A percentile compares a stretch with the other conserved stretches of the same genome.
Evolutionary conservation across 2,113 vertebrate species (phyloP).

Genomic region (Clarias batrachus): DNA sequence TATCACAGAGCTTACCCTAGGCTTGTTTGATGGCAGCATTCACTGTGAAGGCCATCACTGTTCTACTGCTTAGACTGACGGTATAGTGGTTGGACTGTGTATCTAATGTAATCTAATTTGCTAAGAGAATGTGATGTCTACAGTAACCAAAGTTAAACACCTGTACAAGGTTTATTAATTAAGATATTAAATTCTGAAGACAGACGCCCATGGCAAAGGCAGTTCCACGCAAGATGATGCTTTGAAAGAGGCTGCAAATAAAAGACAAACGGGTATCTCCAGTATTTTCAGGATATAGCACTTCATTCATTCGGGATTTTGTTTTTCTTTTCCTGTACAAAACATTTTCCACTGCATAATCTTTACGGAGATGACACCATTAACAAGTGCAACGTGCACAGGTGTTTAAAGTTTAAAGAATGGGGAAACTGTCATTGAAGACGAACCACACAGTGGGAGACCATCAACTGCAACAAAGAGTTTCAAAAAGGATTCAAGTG

Average conservation of each 20-base stretch:
- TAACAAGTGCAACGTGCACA: too few species aligned
- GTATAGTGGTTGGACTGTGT: neutral
- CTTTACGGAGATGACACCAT: too few species aligned
- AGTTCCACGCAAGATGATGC: neutral
- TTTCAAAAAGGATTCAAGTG: too few species aligned
- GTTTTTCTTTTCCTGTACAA: neutral
- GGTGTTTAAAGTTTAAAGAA: too few species aligned
- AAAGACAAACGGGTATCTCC: slow-evolving; percentile 11
- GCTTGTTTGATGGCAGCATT: neutral
- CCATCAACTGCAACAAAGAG: too few species aligned
- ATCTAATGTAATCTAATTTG: neutral
- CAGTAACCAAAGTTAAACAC: neutral
- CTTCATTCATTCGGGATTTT: neutral
- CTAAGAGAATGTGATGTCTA: neutral
- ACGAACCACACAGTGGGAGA: too few species aligned
- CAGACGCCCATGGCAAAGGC: neutral
- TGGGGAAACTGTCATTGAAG: too few species aligned
- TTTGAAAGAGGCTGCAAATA: neutral
- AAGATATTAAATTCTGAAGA: neutral
- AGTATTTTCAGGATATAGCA: neutral
- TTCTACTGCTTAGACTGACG: neutral
- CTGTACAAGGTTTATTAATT: neutral
- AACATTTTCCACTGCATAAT: neutral
- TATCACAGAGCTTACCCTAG: neutral
- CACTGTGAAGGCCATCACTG: neutral